A percentile compares a stretch with the other conserved stretches of the same genome.
These are phyloP conservation scores for Orchesellides sinensis DNA, from an alignment of 2,888 invertebrate genomes.

Conservation along the genomic window DNA sequence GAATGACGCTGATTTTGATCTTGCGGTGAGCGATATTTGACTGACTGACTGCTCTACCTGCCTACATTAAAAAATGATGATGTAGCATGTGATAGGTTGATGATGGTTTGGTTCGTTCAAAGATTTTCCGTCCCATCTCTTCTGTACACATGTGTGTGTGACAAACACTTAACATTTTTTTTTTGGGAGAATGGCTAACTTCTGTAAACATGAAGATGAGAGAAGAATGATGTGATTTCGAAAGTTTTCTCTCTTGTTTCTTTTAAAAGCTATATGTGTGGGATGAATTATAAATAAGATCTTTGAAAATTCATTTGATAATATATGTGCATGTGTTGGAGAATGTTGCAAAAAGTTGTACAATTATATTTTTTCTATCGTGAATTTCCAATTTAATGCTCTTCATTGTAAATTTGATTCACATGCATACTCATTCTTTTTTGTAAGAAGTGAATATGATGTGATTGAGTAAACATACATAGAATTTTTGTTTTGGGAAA, in stretches of 20 bases:
- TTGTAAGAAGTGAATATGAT: constrained; percentile 1
- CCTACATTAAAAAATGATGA: background rate
- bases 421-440: no score
- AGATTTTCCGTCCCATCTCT: constrained; percentile 11
- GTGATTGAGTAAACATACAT: background rate
- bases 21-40: background rate
- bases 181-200: constrained; percentile 24
- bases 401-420: constrained; percentile 36
- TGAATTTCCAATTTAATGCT: constrained; percentile 31
- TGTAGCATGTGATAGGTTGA: constrained; percentile 5
- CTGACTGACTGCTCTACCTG: no score
- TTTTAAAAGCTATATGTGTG: constrained; percentile 13
- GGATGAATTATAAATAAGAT: constrained; percentile 28
- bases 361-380: constrained; percentile 29
- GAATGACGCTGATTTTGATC: no score
- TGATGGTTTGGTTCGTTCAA: constrained; percentile 3
- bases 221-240: constrained; percentile 32
- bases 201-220: constrained; percentile 5
- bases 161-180: constrained; percentile 14
- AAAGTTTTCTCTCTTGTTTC: constrained; percentile 44
- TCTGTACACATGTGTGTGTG: no score
- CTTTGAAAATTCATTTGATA: background rate
- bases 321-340: constrained; percentile 3
- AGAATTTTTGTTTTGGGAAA: no score
- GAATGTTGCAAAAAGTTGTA: constrained; percentile 38